phyloP scores from a whole-genome alignment of 2,113 vertebrate species.

The Neodon shergylaensis region DNA sequence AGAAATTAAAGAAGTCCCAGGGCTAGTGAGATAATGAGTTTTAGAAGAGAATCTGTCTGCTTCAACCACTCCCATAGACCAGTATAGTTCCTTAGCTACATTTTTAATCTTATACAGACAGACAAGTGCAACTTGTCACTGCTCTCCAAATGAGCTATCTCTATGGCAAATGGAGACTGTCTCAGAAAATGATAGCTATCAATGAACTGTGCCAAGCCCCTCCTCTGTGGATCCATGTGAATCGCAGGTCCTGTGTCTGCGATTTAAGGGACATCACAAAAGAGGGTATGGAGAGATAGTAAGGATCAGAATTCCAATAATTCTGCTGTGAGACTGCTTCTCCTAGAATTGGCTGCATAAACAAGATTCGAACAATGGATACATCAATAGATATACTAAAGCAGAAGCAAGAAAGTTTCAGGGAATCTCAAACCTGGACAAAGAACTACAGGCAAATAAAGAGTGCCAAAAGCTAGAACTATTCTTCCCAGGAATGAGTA shows the following conservation, averaged over 20 bases:
- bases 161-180: not conserved
- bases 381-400: not conserved
- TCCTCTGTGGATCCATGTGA: accelerated
- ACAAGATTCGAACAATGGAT: not conserved
- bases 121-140: not conserved
- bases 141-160: not conserved
- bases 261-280: not conserved
- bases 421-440: not conserved
- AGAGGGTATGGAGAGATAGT: too few species aligned
- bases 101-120: not conserved
- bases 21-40: not conserved
- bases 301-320: not conserved
- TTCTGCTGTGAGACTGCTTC: not conserved
- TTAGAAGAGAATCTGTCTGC: not conserved
- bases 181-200: not conserved
- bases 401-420: not conserved
- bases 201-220: too few species aligned
- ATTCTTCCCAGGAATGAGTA: not conserved
- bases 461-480: not conserved
- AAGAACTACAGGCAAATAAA: not conserved
- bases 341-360: not conserved
- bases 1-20: not conserved
- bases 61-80: not conserved
- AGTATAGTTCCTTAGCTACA: too few species aligned
- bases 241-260: too few species aligned